Evolutionary conservation across 1,140 invertebrate species (phyloP).

Genomic region (Bradysia coprophila): DNA sequence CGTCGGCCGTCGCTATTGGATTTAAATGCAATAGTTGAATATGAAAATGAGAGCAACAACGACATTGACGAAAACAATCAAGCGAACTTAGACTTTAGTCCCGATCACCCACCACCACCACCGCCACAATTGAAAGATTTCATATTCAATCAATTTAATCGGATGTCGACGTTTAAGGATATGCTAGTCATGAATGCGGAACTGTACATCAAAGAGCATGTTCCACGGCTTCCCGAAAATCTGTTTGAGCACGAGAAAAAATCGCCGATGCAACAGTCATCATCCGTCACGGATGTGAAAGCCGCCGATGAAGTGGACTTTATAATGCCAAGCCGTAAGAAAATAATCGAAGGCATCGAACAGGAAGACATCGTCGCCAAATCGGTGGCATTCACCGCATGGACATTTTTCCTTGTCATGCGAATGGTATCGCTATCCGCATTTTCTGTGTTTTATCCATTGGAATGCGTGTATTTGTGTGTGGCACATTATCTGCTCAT

Average conservation of each 20-base stretch:
- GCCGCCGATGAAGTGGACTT: slow-evolving; percentile 11
- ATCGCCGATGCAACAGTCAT: too few species aligned
- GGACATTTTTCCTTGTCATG: slow-evolving; percentile 47
- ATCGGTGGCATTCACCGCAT: slow-evolving; percentile 43
- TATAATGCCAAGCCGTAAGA: slow-evolving; percentile 16
- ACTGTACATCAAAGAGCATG: slow-evolving; percentile 17
- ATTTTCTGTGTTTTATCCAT: slow-evolving; percentile 46
- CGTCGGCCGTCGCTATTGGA: too few species aligned
- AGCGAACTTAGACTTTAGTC: background rate
- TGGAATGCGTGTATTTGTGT: slow-evolving; percentile 31
- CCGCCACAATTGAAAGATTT: background rate
- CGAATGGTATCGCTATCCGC: slow-evolving; percentile 44
- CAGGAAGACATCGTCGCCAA: slow-evolving; percentile 47
- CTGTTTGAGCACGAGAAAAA: background rate
- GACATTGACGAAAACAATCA: too few species aligned
- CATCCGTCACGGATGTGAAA: background rate
- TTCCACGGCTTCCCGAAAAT: slow-evolving; percentile 16
- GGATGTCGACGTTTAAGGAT: slow-evolving; percentile 18
- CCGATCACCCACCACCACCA: background rate
- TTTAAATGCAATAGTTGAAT: too few species aligned
- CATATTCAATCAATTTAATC: slow-evolving; percentile 11
- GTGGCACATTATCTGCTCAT: slow-evolving; percentile 36
- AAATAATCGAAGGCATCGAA: slow-evolving; percentile 33
- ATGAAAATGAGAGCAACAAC: too few species aligned
- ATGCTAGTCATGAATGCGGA: slow-evolving; percentile 21